phyloP scores from a whole-genome alignment of 2,797 vertebrate genomes.

The Threskiornis aethiopicus region DNA sequence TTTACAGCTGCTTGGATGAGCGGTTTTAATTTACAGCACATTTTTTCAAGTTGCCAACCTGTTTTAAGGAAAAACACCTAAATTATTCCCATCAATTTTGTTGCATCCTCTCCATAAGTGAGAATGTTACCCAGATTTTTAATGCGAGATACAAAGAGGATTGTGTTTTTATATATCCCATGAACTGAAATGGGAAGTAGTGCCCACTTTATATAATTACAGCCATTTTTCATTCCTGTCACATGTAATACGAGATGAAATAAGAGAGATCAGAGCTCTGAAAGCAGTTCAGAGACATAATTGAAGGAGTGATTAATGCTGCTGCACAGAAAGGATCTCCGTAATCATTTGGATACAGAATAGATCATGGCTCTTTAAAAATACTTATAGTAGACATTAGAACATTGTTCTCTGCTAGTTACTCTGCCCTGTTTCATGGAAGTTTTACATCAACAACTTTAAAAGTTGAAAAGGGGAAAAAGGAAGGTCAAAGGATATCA shows the following conservation, averaged over 20 bases:
- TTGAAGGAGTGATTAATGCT: neutral
- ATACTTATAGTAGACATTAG: neutral
- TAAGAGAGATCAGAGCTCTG: neutral
- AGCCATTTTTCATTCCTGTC: neutral
- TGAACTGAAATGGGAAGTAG: neutral
- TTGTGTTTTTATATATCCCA: neutral
- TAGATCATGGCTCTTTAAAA: neutral
- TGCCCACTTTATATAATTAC: neutral
- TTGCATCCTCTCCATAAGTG: neutral
- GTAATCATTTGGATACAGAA: neutral
- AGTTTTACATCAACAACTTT: slow-evolving; percentile 1
- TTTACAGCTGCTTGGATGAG: slow-evolving; percentile 24
- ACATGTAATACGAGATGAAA: neutral
- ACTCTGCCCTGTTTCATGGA: neutral
- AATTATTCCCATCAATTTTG: neutral
- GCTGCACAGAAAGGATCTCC: neutral
- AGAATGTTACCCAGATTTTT: neutral
- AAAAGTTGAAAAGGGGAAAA: neutral
- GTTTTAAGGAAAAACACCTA: neutral
- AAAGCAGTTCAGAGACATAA: neutral
- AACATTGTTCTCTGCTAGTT: neutral
- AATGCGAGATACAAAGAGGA: neutral
- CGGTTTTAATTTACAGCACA: slow-evolving; percentile 24
- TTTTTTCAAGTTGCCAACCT: neutral
- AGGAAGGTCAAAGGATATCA: slow-evolving; percentile 15